Percentiles rank a stretch among this genome's conserved stretches.
Evolutionary conservation across 1,140 invertebrate species (phyloP).

Genomic region (Bombus ignitus): DNA sequence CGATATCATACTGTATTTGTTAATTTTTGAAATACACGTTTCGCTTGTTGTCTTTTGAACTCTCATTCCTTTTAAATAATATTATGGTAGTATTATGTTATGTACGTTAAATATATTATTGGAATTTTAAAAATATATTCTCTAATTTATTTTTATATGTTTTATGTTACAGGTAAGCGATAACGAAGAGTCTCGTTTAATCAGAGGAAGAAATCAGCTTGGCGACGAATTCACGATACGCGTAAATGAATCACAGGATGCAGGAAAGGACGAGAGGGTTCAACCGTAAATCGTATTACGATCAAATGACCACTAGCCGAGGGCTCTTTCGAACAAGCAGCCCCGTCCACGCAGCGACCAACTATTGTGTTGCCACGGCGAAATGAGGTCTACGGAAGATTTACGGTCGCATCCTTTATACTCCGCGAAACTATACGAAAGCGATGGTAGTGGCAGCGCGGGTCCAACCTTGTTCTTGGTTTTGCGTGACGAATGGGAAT

Average conservation of each 20-base stretch:
- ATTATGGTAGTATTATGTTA: too few relatives aligned
- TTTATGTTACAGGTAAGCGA: background rate
- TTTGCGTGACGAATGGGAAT: constrained; percentile 64
- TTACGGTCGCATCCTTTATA: constrained; percentile 71
- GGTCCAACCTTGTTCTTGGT: constrained; percentile 4
- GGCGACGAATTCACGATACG: background rate
- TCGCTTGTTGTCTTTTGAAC: too few relatives aligned
- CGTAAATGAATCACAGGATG: background rate
- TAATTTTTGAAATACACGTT: too few relatives aligned
- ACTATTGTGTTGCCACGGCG: constrained; percentile 72
- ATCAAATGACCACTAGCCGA: constrained; percentile 68
- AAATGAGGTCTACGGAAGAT: constrained; percentile 73
- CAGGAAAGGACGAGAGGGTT: constrained; percentile 35
- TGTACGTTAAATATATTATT: too few relatives aligned
- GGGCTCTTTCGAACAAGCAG: constrained; percentile 58
- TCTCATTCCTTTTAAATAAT: too few relatives aligned
- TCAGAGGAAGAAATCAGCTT: too few relatives aligned
- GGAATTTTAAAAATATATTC: too few relatives aligned
- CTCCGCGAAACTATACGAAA: constrained; percentile 53
- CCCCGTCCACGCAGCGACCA: constrained; percentile 51
- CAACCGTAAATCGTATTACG: constrained; percentile 73
- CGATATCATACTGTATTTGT: too few relatives aligned
- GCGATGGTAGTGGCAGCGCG: background rate
- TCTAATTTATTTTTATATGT: background rate
- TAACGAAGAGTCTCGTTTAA: background rate